Conservation (phyloP, 2,113 vertebrate species). For the Condylura cristata region DNA sequence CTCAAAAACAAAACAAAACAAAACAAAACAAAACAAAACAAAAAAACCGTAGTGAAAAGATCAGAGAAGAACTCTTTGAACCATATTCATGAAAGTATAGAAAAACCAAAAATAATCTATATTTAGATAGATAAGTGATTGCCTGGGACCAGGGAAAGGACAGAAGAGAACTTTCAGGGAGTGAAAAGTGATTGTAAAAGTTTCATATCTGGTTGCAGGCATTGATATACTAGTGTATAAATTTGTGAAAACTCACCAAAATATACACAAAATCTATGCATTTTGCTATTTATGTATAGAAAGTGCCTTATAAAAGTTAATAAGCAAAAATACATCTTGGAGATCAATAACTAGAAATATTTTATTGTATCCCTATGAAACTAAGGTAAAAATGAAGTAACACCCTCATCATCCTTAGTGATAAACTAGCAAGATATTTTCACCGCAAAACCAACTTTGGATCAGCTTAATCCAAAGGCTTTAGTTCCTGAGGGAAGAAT, state of each 20-base stretch:
- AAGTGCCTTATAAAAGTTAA: neutral
- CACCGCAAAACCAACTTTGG: neutral
- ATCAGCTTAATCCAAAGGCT: neutral
- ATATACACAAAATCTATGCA: neutral
- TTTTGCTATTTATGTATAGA: neutral
- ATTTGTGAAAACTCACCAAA: conserved; percentile 13
- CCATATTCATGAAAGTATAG: neutral
- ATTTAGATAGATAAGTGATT: neutral
- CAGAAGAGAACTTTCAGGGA: neutral
- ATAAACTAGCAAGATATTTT: neutral
- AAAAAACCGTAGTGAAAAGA: neutral
- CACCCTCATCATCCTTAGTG: neutral
- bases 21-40: neutral
- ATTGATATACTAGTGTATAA: neutral
- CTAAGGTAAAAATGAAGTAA: neutral
- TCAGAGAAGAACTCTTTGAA: neutral
- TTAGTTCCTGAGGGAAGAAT: neutral
- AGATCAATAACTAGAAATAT: neutral
- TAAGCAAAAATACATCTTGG: neutral
- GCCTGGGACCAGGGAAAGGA: neutral
- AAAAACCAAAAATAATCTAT: conserved; percentile 29
- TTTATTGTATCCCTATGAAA: neutral
- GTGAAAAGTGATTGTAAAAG: neutral
- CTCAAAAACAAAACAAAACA: neutral
- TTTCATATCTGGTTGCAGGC: neutral